Evolutionary conservation across 2,888 invertebrate species (phyloP), one percentile per base, ranked within the genome.

Genomic region (Protophormia terraenovae): DNA sequence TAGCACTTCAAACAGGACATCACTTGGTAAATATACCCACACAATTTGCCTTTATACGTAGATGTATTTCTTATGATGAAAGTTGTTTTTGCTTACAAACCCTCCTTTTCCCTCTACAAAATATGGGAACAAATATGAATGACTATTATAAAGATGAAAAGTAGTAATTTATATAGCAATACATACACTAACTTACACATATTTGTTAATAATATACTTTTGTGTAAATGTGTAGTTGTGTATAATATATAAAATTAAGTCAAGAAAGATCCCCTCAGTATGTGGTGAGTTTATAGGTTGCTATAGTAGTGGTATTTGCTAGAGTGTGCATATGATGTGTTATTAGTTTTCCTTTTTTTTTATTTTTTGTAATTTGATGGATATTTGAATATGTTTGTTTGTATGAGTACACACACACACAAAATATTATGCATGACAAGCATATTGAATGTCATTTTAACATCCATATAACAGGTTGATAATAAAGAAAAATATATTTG

Each of bases 271-370:
- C 64, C 76, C 58, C 80, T 64, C 8, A 53, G 72, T n/a, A n/a
- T 76, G 76, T 45, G 67, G 47, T 50, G 55, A 45, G 29, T 35
- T 6, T 32, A 24, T 55, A n/a, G 35, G 14, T 45, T 50, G 38
- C 12, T 22, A 16, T 73, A 29, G 16, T 35, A 75, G 22, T 38
- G 27, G 8, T 60, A 16, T 1, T 32, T 62, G 22, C 19, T 8
- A 55, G 53, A 45, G 16, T 69, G 27, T 64, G 50, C 32, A 55
- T 41, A 58, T 76, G 81, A 84, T 81, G 64, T 81, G 77, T 77
- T 84, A 77, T 84, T 81, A 84, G 81, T 77, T 84, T 81, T 69
- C 47, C n/a, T n/a, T n/a, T n/a, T n/a, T n/a, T n/a, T n/a, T n/a
- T n/a, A n/a, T n/a, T 41, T 29, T 16, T 27, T 50, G 50, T 29